Conservation (phyloP, 2,797 vertebrate genomes). For the Moxostoma hubbsi region DNA sequence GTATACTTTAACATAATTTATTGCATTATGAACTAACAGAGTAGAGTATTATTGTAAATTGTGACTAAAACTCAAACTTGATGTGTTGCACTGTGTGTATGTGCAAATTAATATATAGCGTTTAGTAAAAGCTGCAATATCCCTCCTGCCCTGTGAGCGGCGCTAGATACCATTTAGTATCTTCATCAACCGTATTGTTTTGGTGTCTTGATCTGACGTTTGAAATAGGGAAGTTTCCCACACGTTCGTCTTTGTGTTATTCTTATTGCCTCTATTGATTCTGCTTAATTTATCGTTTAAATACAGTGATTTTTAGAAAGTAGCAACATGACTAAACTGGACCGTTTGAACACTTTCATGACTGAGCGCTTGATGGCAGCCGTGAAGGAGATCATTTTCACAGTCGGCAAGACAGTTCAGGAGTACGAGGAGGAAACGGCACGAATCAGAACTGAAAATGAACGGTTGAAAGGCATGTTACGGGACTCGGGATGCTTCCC, state of each 20-base stretch:
- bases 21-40: no score
- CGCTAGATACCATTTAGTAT: neutral
- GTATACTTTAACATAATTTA: no score
- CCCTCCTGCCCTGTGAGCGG: conserved; percentile 12
- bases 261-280: neutral
- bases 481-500: conserved; percentile 35
- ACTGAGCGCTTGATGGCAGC: conserved; percentile 56
- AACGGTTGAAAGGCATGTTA: conserved; percentile 57
- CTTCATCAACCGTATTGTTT: neutral
- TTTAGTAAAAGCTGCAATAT: neutral
- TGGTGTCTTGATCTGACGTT: neutral
- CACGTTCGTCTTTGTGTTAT: neutral
- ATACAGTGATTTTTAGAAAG: neutral
- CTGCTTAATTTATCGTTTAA: neutral
- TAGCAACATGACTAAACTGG: conserved; percentile 54
- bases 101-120: no score
- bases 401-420: conserved; percentile 54
- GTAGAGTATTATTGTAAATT: no score
- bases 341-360: conserved; percentile 57
- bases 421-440: conserved; percentile 61
- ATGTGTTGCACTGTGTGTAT: no score
- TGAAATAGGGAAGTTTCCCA: conserved; percentile 16
- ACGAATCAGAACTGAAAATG: conserved; percentile 55
- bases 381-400: conserved; percentile 60
- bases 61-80: no score